phyloP scores from a whole-genome alignment of 2,888 invertebrate species.

The Busseola fusca region DNA sequence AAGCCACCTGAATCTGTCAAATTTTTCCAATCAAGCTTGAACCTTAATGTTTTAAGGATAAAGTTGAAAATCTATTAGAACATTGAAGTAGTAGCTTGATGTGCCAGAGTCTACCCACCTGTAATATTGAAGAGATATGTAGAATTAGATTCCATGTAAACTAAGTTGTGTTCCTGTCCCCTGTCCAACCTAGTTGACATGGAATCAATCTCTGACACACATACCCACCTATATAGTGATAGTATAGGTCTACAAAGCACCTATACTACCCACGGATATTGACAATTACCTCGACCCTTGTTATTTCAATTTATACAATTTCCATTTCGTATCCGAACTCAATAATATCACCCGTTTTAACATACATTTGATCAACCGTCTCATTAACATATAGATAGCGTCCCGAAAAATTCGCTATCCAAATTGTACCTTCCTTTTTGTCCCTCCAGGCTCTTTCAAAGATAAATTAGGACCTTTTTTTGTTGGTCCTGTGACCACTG shows the following conservation, averaged over 20 bases:
- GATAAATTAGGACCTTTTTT: constrained; percentile 77
- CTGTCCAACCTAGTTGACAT: no score
- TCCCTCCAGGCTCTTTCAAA: constrained; percentile 70
- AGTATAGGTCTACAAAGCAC: neutral
- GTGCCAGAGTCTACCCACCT: no score
- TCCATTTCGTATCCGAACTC: constrained; percentile 66
- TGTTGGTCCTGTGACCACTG: constrained; percentile 69
- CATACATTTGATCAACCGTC: constrained; percentile 78
- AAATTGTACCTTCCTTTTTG: constrained; percentile 75
- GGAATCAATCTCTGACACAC: constrained; percentile 1
- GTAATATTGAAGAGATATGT: no score
- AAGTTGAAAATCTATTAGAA: no score
- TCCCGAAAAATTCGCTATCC: constrained; percentile 74
- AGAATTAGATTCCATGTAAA: no score
- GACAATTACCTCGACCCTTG: constrained; percentile 68
- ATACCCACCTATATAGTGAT: neutral
- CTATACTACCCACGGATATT: constrained; percentile 29
- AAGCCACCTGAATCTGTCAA: no score
- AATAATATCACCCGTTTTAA: constrained; percentile 76
- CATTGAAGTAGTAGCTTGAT: no score
- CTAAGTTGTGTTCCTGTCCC: no score
- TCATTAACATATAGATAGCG: constrained; percentile 81
- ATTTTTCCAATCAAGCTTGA: no score
- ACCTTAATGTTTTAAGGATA: no score
- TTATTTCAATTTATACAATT: constrained; percentile 73